These are phyloP conservation scores for Bibio marci DNA, from an alignment of 2,888 invertebrate genomes.

Conservation along the genomic window DNA sequence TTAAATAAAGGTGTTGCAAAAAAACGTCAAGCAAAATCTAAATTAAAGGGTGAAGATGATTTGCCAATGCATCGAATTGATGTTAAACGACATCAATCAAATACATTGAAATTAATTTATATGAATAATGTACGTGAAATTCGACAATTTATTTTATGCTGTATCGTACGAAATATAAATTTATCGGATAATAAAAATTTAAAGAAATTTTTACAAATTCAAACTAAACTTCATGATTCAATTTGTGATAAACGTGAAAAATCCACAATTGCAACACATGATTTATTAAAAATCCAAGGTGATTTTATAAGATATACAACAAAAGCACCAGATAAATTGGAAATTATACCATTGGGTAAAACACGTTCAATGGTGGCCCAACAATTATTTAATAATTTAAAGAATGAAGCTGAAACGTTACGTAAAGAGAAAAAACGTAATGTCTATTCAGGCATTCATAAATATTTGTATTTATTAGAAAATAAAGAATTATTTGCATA, in stretches of 20 bases:
- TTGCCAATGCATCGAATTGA: slow-evolving; percentile 21
- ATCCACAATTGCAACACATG: slow-evolving; percentile 75
- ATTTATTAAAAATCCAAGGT: slow-evolving; percentile 36
- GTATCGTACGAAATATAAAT: slow-evolving; percentile 44
- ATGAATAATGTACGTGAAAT: slow-evolving; percentile 22
- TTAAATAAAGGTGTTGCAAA: slow-evolving; percentile 15
- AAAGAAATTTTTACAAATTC: slow-evolving; percentile 62
- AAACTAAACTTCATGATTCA: slow-evolving; percentile 58
- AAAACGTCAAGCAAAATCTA: slow-evolving; percentile 19
- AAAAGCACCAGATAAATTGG: slow-evolving; percentile 40
- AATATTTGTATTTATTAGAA: slow-evolving; percentile 63
- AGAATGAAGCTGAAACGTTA: slow-evolving; percentile 60
- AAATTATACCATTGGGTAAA: slow-evolving; percentile 48
- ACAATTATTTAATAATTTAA: slow-evolving; percentile 47
- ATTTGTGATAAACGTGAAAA: slow-evolving; percentile 60
- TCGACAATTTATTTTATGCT: slow-evolving; percentile 55
- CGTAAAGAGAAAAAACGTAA: slow-evolving; percentile 71
- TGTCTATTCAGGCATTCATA: slow-evolving; percentile 66
- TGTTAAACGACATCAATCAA: slow-evolving; percentile 15
- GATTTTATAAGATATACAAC: slow-evolving; percentile 52
- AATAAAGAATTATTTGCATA: slow-evolving; percentile 59
- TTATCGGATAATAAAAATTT: slow-evolving; percentile 43
- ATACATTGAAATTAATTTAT: slow-evolving; percentile 10
- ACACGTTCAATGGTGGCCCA: slow-evolving; percentile 42
- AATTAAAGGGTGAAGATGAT: slow-evolving; percentile 24